Evolutionary conservation across 1,140 invertebrate species (phyloP).

Genomic region (Orius laevigatus): DNA sequence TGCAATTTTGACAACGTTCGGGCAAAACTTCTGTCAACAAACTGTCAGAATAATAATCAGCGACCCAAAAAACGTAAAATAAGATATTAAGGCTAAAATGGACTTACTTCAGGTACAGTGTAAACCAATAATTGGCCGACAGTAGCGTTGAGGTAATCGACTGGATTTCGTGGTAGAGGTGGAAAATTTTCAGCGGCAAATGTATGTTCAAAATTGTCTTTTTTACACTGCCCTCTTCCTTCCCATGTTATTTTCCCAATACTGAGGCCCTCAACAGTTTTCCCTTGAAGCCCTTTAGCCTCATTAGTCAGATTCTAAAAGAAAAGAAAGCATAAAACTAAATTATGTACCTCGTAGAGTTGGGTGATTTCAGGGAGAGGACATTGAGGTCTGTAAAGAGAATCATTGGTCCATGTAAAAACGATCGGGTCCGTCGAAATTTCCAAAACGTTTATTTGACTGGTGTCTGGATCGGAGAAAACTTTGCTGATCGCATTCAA

Average conservation of each 20-base stretch:
- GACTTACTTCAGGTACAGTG: slow-evolving; percentile 57
- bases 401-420: slow-evolving; percentile 79
- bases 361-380: slow-evolving; percentile 51
- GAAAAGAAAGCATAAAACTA: neutral
- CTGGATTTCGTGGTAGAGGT: slow-evolving; percentile 62
- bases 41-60: no score
- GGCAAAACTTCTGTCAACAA: no score
- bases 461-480: slow-evolving; percentile 46
- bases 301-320: slow-evolving; percentile 7
- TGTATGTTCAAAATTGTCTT: slow-evolving; percentile 5
- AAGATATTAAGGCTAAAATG: no score
- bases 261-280: slow-evolving; percentile 22
- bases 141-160: slow-evolving; percentile 64
- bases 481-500: slow-evolving; percentile 48
- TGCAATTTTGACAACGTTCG: no score
- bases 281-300: slow-evolving; percentile 3
- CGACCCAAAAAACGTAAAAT: no score
- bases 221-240: slow-evolving; percentile 44
- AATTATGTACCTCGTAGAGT: slow-evolving; percentile 38
- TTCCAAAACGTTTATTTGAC: slow-evolving; percentile 48
- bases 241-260: slow-evolving; percentile 41
- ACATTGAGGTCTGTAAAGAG: slow-evolving; percentile 54
- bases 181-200: slow-evolving; percentile 42
- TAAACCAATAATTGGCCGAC: slow-evolving; percentile 60
- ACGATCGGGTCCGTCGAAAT: slow-evolving; percentile 39